phyloP scores from a whole-genome alignment of 2,888 invertebrate genomes.

The Acanthosepion pharaonis region DNA sequence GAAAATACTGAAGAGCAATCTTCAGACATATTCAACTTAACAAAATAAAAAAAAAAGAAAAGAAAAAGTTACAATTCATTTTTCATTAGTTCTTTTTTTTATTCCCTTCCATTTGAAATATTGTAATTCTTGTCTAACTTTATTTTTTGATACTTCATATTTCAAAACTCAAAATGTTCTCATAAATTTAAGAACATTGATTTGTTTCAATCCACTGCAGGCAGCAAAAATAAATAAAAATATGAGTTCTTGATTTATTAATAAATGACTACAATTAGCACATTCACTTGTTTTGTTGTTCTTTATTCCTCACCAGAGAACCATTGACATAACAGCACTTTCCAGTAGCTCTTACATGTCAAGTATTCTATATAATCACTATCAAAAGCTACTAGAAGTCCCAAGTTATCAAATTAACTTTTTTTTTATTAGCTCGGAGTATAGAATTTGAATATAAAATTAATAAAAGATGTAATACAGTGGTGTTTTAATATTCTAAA shows the following conservation, averaged over 20 bases:
- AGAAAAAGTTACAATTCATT: neutral
- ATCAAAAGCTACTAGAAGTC: neutral
- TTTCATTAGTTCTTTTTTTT: neutral
- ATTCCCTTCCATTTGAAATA: neutral
- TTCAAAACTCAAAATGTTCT: neutral
- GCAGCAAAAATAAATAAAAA: neutral
- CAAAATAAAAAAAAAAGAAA: neutral
- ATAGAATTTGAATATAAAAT: neutral
- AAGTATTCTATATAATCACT: neutral
- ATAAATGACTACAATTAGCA: constrained; percentile 6
- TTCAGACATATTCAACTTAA: neutral
- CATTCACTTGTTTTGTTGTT: neutral
- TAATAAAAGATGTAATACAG: neutral
- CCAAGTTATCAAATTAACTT: neutral
- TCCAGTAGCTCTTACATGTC: neutral
- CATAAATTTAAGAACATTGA: neutral
- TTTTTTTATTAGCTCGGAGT: neutral
- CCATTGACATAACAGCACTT: neutral
- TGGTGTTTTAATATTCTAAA: neutral
- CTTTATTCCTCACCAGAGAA: neutral
- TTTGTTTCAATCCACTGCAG: neutral
- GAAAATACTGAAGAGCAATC: constrained; percentile 20
- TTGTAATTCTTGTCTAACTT: neutral
- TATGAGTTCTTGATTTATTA: neutral
- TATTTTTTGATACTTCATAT: neutral